Evolutionary conservation across 1,140 invertebrate species (phyloP).

Genomic region (Ephestia elutella): DNA sequence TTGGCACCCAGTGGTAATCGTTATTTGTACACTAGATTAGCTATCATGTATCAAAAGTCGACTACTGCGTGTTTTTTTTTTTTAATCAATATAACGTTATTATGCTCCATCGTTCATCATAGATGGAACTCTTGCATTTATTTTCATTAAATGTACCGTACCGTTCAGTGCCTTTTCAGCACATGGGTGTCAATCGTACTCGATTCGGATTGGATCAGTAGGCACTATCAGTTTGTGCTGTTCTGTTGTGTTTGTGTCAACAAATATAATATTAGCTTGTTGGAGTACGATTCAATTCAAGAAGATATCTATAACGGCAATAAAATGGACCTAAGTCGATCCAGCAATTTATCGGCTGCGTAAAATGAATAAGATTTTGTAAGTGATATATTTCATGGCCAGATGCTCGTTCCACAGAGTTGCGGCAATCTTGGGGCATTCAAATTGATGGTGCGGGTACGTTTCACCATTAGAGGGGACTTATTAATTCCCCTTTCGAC

Average conservation of each 20-base stretch:
- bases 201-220: too few relatives aligned
- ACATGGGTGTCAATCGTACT: too few relatives aligned
- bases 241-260: too few relatives aligned
- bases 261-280: not conserved
- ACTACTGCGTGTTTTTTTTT: too few relatives aligned
- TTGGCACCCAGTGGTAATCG: slow-evolving; percentile 9
- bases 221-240: too few relatives aligned
- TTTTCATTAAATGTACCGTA: too few relatives aligned
- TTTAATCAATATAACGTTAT: too few relatives aligned
- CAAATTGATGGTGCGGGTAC: slow-evolving; percentile 73
- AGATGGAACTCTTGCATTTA: too few relatives aligned
- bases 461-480: slow-evolving; percentile 72
- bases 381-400: slow-evolving; percentile 61
- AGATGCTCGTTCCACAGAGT: slow-evolving; percentile 46
- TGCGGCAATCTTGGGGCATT: slow-evolving; percentile 64
- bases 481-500: slow-evolving; percentile 75
- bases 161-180: too few relatives aligned
- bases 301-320: not conserved
- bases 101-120: too few relatives aligned
- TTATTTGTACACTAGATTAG: too few relatives aligned
- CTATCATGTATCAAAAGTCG: too few relatives aligned
- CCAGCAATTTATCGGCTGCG: slow-evolving; percentile 45
- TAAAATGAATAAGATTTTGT: slow-evolving; percentile 60
- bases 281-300: not conserved
- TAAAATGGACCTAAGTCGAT: slow-evolving; percentile 1